A percentile compares a stretch with the other conserved stretches of the same genome.
Evolutionary conservation across 2,113 vertebrate species (phyloP).

Genomic region (Pandion haliaetus): DNA sequence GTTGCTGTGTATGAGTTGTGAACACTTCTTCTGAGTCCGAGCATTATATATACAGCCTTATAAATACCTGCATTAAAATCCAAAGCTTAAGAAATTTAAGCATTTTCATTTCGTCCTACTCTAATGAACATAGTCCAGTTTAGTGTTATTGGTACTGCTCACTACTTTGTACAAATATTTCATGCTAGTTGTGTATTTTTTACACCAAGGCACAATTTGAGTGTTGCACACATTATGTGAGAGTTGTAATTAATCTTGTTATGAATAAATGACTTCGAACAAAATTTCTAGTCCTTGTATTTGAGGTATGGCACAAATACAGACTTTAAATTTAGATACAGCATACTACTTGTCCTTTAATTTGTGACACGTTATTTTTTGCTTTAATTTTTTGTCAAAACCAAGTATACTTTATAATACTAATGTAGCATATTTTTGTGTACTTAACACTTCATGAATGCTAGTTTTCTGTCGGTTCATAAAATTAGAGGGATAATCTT

Average conservation of each 20-base stretch:
- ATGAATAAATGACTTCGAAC: not conserved
- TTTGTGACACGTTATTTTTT: not conserved
- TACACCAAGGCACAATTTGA: not conserved
- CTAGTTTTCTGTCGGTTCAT: not conserved
- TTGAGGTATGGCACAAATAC: not conserved
- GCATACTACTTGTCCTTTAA: not conserved
- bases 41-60: not conserved
- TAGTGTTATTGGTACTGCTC: not conserved
- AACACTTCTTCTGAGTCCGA: not conserved
- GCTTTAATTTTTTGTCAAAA: not conserved
- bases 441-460: not conserved
- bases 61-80: not conserved
- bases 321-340: not conserved
- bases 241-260: not conserved
- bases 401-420: not conserved
- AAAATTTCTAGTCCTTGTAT: not conserved
- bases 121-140: not conserved
- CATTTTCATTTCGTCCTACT: not conserved
- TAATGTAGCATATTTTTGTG: not conserved
- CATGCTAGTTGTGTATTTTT: not conserved
- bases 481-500: not conserved
- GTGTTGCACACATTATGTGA: not conserved
- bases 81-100: not conserved
- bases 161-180: not conserved
- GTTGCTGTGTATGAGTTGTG: not conserved